Evolutionary conservation across 2,113 vertebrate genomes (phyloP).

Genomic region (Cairina moschata): DNA sequence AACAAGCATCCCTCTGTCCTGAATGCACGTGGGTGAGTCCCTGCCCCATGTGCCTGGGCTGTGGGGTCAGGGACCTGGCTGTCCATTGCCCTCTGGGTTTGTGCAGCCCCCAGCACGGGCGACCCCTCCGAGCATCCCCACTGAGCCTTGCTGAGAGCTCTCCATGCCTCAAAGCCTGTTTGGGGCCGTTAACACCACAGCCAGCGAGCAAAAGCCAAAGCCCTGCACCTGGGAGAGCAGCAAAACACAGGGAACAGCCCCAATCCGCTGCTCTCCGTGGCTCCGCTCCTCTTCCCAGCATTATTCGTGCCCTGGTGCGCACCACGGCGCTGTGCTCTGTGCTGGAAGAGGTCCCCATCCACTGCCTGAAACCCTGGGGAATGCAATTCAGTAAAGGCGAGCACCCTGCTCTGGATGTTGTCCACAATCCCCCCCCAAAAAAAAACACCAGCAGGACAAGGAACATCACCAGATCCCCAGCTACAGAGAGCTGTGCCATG

Average conservation of each 20-base stretch:
- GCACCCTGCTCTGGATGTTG: no score
- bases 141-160: neutral
- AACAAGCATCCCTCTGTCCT: neutral
- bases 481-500: rapidly evolving
- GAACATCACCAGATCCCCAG: no score
- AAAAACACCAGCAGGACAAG: no score
- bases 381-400: no score
- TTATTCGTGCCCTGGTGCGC: neutral
- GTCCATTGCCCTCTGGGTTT: neutral
- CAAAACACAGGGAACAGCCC: rapidly evolving
- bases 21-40: no score
- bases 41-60: neutral
- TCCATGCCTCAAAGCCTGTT: neutral
- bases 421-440: no score
- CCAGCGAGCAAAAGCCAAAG: neutral
- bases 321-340: neutral
- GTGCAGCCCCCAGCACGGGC: neutral
- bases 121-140: neutral
- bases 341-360: neutral
- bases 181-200: rapidly evolving
- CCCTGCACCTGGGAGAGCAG: neutral
- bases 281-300: neutral
- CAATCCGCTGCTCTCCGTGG: neutral
- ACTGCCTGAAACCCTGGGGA: no score
- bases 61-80: no score